Base-by-base conservation (phyloP, 2,888 invertebrate species). In the Salpingus planirostris region DNA sequence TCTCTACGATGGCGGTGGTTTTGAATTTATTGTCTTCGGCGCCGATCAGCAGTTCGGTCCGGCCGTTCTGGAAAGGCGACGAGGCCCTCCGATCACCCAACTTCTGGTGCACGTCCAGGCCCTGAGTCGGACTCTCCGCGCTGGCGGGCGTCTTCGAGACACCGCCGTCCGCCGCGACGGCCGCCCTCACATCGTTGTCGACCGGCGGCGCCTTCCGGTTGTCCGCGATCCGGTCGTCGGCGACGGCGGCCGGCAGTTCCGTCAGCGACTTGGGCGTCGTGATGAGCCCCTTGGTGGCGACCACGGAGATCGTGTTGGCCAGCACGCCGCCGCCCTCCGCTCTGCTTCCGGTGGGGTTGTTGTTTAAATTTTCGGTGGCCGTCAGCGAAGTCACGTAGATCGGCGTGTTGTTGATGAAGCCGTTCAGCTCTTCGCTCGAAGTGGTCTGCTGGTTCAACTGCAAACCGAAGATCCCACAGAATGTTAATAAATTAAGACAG, bases 321-420 rank as follows among this genome's bases (percentile, higher is more conserved):
- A 59, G 34, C 46, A 54, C 52, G 57, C 58, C 29, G n/a, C n/a
- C n/a, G 58, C 57, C 29, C 24, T 33, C 38, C 37, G 36, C 36
- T 31, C 47, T 57, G 51, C 52, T 55, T 52, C 46, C 59, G 65
- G 68, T 55, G 67, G 67, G 62, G 64, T 65, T 55, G 69, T 70
- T 62, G 67, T 66, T 60, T 64, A 60, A 62, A 63, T 52, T 69
- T 65, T 61, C 68, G 57, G 60, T 69, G 64, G 65, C 69, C 57
- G 65, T 68, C 50, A 81, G 78, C 46, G 84, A 84, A 42, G 85
- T 86, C 47, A 86, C 85, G 72, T 86, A 87, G 47, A 87, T 85
- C 33, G 84, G 81, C 34, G 83, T 80, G 59, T 80, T 81, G 59
- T 81, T 83, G 55, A 84, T 83, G 59, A 86, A 78, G 38, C 85